A percentile compares a stretch with the other conserved stretches of the same genome.
Conservation (phyloP, 92 coral and sea anemone species). For the Parazoanthus atlanticus region DNA sequence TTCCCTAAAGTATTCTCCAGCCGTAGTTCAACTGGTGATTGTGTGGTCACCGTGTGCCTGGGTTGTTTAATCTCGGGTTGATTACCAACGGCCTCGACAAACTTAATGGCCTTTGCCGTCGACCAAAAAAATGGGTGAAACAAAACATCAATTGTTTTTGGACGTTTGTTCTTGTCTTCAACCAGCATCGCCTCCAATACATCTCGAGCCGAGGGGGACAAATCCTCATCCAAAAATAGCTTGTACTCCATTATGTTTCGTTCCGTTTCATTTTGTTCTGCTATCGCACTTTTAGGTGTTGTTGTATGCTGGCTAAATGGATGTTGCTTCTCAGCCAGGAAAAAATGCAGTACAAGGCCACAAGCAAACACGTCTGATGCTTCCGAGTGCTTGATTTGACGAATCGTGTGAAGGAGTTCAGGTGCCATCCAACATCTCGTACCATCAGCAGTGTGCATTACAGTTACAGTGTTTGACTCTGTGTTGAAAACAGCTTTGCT, state of each 20-base stretch:
- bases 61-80: slow-evolving; percentile 40
- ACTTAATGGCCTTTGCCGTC: slow-evolving; percentile 12
- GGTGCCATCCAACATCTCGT: slow-evolving; percentile 45
- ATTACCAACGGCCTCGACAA: slow-evolving; percentile 52
- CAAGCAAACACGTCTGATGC: slow-evolving; percentile 54
- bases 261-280: slow-evolving; percentile 38
- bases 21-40: background rate
- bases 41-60: background rate
- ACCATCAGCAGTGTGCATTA: slow-evolving; percentile 11
- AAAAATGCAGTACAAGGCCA: slow-evolving; percentile 53
- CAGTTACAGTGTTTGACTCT: background rate
- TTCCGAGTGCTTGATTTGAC: background rate
- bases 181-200: slow-evolving; percentile 34
- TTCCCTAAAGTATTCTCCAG: slow-evolving; percentile 20
- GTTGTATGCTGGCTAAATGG: slow-evolving; percentile 40
- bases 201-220: slow-evolving; percentile 39
- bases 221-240: background rate
- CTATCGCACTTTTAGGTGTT: background rate
- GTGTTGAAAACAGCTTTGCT: background rate
- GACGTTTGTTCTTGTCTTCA: slow-evolving; percentile 27
- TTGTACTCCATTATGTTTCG: slow-evolving; percentile 26
- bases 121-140: slow-evolving; percentile 59
- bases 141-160: slow-evolving; percentile 31
- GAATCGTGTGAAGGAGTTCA: background rate
- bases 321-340: slow-evolving; percentile 47